Percentiles rank a stretch among this genome's conserved stretches.
Evolutionary conservation across 2,113 vertebrate genomes (phyloP).

Genomic region (Monopterus albus): DNA sequence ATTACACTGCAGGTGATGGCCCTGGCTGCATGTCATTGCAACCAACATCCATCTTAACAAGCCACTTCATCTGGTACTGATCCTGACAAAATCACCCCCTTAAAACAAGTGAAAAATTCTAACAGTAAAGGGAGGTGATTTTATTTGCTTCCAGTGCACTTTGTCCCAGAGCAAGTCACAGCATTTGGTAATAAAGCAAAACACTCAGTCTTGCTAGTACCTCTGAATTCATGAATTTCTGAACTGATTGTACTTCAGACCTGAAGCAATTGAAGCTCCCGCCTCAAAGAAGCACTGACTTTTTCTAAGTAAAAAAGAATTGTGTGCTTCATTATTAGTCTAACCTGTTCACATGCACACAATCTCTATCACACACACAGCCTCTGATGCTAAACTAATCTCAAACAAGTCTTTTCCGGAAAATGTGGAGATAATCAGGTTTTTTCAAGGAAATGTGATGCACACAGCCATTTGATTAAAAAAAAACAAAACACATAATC

Average conservation of each 20-base stretch:
- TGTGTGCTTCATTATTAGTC: constrained; percentile 21
- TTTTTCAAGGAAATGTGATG: neutral
- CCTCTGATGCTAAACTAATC: constrained; percentile 15
- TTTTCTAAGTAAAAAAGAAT: neutral
- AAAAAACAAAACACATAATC: neutral
- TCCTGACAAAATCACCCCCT: constrained; percentile 36
- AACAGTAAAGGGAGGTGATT: constrained; percentile 1
- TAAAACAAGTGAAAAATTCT: constrained; percentile 36
- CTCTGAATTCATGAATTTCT: neutral
- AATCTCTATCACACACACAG: neutral
- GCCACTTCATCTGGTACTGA: constrained; percentile 40
- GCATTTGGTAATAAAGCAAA: constrained; percentile 6
- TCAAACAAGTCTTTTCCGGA: neutral
- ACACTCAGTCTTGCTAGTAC: neutral
- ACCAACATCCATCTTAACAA: constrained; percentile 61
- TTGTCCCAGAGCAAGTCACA: neutral
- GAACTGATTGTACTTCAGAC: constrained; percentile 1
- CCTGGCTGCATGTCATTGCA: constrained; percentile 42
- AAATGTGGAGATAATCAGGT: constrained; percentile 12
- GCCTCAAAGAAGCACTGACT: constrained; percentile 11
- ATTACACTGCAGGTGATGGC: constrained; percentile 55
- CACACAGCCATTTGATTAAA: neutral
- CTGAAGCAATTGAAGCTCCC: neutral
- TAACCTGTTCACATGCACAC: neutral
- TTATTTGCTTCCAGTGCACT: constrained; percentile 13